A percentile compares a stretch with the other conserved stretches of the same genome.
Conservation (phyloP, 2,797 vertebrate genomes). For the Squalus acanthias region DNA sequence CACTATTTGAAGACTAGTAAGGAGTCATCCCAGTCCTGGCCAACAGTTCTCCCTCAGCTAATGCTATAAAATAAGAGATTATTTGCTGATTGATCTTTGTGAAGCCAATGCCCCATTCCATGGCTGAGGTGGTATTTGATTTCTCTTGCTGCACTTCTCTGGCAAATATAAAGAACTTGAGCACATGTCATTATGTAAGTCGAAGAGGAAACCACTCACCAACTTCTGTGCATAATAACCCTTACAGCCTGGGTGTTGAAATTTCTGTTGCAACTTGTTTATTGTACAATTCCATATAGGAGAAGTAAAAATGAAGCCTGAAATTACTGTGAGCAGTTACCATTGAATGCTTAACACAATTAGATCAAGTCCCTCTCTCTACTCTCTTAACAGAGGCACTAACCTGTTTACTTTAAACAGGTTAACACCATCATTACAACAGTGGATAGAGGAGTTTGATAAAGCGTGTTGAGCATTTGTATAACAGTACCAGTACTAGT, state of each 20-base stretch:
- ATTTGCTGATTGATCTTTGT: not conserved
- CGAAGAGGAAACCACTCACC: not conserved
- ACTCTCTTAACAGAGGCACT: not conserved
- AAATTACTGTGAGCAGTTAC: not conserved
- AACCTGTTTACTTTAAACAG: not conserved
- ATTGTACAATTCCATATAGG: not conserved
- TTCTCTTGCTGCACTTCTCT: not conserved
- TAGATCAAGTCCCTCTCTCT: not conserved
- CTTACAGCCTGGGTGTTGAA: not conserved
- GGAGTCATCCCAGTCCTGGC: not conserved
- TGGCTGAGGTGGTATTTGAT: not conserved
- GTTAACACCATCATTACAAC: not conserved
- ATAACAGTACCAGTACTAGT: not conserved
- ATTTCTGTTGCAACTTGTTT: not conserved
- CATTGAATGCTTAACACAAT: not conserved
- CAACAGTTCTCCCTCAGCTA: not conserved
- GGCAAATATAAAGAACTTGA: not conserved
- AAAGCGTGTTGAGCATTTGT: not conserved
- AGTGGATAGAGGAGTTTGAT: not conserved
- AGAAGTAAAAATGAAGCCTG: not conserved
- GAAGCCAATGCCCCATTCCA: not conserved
- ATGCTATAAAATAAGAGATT: not conserved
- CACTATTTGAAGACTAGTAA: not conserved
- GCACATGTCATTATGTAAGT: not conserved
- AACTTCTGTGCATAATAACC: not conserved